Evolutionary conservation across 2,888 invertebrate genomes (phyloP), one percentile per base, ranked within the genome.

Genomic region (Ichneumoninae sp.): DNA sequence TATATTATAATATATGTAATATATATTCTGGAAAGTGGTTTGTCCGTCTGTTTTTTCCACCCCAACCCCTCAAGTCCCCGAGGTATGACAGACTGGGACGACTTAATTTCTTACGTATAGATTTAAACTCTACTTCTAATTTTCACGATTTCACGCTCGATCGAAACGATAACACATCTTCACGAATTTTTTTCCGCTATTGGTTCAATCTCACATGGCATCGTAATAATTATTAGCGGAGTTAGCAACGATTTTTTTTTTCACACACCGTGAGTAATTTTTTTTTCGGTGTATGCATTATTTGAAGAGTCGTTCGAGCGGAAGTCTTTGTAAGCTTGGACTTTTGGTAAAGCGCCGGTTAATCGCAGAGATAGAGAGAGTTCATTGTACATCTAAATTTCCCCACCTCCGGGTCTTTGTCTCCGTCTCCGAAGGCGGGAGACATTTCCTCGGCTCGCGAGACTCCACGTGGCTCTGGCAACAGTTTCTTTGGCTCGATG

Each of bases 381-480:
- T 82, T 84, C 84, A 84, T 16, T 72, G 84, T 72, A 76, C 79
- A 54, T 30, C 47, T 70, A 26, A 40, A 22, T 54, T 33, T 47
- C 26, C 40, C 40, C 66, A 40, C 40, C 40, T n/a, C 54, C 76
- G 52, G 22, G 26, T 26, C 52, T 69, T 60, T 60, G 22, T 68
- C 62, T 22, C 66, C 50, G 54, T 60, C 40, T n/a, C 16, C n/a
- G 44, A 22, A 75, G 50, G 22, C 33, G 60, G 36, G 52, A 76
- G 69, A 65, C 40, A 65, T 36, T 54, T 70, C 62, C 60, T 76
- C 65, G 60, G 2, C 26, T 60, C 57, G 40, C 54, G 62, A 50
- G 65, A 62, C 68, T 74, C 71, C 82, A 82, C 84, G 82, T 76
- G 82, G 79, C 82, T 79, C 84, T 84, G 84, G 84, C 84, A 82